These are phyloP conservation scores for Melitaea cinxia DNA, from an alignment of 1,140 invertebrate genomes.

Conservation along the genomic window DNA sequence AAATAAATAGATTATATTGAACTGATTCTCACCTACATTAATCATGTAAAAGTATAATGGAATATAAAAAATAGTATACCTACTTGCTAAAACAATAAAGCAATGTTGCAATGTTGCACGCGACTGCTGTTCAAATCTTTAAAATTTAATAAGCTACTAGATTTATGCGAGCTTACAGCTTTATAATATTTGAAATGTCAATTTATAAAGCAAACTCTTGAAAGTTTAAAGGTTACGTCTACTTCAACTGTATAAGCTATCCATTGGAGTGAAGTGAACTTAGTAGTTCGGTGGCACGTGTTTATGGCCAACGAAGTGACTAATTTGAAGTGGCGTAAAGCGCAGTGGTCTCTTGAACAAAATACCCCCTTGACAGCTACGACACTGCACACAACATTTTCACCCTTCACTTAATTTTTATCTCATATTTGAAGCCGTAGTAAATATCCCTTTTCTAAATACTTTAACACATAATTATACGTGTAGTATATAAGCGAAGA, in stretches of 20 bases:
- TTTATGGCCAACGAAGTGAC: constrained; percentile 49
- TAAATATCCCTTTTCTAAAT: neutral
- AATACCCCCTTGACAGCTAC: constrained; percentile 14
- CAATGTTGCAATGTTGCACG: no score
- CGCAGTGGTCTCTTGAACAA: constrained; percentile 34
- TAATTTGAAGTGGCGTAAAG: constrained; percentile 43
- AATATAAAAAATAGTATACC: no score
- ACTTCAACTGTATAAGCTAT: constrained; percentile 15
- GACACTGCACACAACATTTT: constrained; percentile 19
- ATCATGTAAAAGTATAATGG: no score
- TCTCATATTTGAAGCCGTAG: neutral
- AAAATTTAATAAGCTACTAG: no score
- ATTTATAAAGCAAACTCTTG: constrained; percentile 7
- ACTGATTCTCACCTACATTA: no score
- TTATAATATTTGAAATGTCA: neutral
- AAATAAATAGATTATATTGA: no score
- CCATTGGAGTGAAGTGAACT: constrained; percentile 28
- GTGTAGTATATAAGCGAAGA: no score
- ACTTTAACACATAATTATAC: neutral
- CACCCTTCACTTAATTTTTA: neutral
- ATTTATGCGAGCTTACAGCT: no score
- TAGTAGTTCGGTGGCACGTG: constrained; percentile 34
- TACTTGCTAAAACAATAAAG: no score
- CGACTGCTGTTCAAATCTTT: no score
- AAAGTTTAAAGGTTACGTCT: constrained; percentile 9